phyloP scores from a whole-genome alignment of 1,140 invertebrate species.

The Steinernema feltiae region DNA sequence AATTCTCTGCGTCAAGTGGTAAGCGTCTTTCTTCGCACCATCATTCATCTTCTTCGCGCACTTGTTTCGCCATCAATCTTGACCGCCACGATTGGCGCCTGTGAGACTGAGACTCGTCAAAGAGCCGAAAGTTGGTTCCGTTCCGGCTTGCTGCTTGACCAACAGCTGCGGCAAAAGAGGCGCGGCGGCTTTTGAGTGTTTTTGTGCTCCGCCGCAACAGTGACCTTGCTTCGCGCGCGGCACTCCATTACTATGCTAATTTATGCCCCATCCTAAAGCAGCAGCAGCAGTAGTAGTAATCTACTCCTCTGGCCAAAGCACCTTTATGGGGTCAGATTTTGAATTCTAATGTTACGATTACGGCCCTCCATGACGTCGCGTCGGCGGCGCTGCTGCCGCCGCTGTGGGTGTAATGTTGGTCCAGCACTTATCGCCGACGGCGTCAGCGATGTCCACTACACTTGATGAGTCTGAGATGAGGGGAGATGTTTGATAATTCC shows the following conservation, averaged over 20 bases:
- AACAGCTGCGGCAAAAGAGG: neutral
- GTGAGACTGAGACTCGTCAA: neutral
- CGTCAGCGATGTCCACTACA: slow-evolving; percentile 8
- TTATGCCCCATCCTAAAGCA: too few species aligned
- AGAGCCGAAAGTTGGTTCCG: neutral
- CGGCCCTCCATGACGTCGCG: neutral
- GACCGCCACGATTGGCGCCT: slow-evolving; percentile 1
- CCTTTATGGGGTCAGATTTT: neutral
- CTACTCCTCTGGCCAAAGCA: too few species aligned
- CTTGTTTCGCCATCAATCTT: slow-evolving; percentile 4
- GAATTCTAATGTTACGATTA: neutral
- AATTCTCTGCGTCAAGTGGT: neutral
- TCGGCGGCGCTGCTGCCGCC: neutral
- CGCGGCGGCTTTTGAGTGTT: neutral
- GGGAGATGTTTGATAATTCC: slow-evolving; percentile 11
- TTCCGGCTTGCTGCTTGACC: neutral
- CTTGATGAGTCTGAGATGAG: too few species aligned
- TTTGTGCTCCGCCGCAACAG: neutral
- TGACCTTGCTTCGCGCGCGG: neutral
- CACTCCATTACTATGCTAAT: neutral
- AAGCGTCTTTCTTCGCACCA: neutral
- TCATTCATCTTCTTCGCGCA: slow-evolving; percentile 13
- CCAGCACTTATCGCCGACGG: slow-evolving; percentile 1
- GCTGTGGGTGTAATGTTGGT: neutral
- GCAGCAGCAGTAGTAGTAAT: neutral